Evolutionary conservation across 2,113 vertebrate genomes (phyloP).

Genomic region (Hirundichthys speculiger): DNA sequence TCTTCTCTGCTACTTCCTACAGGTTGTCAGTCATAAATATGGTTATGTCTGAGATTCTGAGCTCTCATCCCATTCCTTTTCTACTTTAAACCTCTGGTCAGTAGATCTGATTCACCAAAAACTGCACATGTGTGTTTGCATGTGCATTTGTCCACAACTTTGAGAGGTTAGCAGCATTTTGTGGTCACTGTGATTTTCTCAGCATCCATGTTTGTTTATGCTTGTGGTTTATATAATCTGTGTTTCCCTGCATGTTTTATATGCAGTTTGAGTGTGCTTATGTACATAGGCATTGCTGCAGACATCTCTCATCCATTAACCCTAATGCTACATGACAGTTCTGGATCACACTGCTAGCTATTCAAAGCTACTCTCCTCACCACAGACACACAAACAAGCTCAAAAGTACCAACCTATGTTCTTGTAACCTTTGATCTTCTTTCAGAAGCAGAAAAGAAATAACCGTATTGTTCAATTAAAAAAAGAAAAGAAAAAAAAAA

Average conservation of each 20-base stretch:
- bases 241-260: not conserved
- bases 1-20: slow-evolving; percentile 14
- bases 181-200: slow-evolving; percentile 13
- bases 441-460: slow-evolving; percentile 6
- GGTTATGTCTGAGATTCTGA: slow-evolving; percentile 45
- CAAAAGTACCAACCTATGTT: slow-evolving; percentile 25
- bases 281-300: slow-evolving; percentile 26
- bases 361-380: slow-evolving; percentile 53
- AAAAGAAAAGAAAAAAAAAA: not conserved
- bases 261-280: not conserved
- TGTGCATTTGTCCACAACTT: not conserved
- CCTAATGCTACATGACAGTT: slow-evolving; percentile 79
- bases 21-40: slow-evolving; percentile 37
- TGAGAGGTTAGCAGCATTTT: not conserved
- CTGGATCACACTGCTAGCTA: slow-evolving; percentile 75
- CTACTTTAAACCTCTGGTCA: slow-evolving; percentile 51
- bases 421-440: slow-evolving; percentile 6
- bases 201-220: slow-evolving; percentile 13
- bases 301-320: slow-evolving; percentile 59
- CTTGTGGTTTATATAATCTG: slow-evolving; percentile 14
- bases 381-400: slow-evolving; percentile 21
- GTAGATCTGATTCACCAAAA: slow-evolving; percentile 40
- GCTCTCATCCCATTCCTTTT: slow-evolving; percentile 18
- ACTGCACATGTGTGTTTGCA: not conserved
- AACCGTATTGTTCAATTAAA: not conserved